Base-by-base conservation (phyloP, 2,113 vertebrate species). In the Coptodon rendalli region DNA sequence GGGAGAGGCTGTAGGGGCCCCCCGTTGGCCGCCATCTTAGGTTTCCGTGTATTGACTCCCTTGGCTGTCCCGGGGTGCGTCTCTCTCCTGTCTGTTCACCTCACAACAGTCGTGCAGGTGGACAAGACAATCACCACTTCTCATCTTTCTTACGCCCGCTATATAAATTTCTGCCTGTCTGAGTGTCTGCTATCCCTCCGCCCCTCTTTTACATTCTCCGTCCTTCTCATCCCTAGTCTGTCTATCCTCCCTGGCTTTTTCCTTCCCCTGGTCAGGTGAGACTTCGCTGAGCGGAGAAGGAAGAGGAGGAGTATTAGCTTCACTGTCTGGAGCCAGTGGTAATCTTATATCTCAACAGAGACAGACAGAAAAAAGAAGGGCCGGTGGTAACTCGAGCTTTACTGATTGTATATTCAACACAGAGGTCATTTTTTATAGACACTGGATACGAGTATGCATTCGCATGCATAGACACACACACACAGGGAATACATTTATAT, bases 241-340 rank as follows among this genome's bases (percentile, higher is more conserved):
- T 90, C 87, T 34, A 3, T 83, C 56, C 66, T 87, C 52, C 76
- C 79, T 80, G 80, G 27, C 48, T 80, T 68, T 76, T 82, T 34
- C 22, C 79, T 57, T 84, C 86, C 56, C 86, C 76, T 34, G 53
- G 88, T 92, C 92, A 93, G 93, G 94, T 93, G 86, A 91, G 89
- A 84, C 82, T 59, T 86, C 87, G 87, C 83, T 61, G 84, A 73
- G 45, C 10, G 82, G 81, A 85, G 79, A 34, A 78, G 73, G 73
- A n/a, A 52, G 63, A 85, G 78, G 81, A 87, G 94, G 56, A 86
- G 92, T 86, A 89, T 93, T 88, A 88, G 91, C 86, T 92, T 90
- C 79, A 29, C 87, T 93, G 95, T 96, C 96, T 96, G 95, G 96
- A 96, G 96, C 95, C 96, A 93, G 86, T 12, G 82, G 96, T 93